Evolutionary conservation across 2,888 invertebrate genomes (phyloP), one percentile per base, ranked within the genome.

Genomic region (Chaitophorus viminalis): DNA sequence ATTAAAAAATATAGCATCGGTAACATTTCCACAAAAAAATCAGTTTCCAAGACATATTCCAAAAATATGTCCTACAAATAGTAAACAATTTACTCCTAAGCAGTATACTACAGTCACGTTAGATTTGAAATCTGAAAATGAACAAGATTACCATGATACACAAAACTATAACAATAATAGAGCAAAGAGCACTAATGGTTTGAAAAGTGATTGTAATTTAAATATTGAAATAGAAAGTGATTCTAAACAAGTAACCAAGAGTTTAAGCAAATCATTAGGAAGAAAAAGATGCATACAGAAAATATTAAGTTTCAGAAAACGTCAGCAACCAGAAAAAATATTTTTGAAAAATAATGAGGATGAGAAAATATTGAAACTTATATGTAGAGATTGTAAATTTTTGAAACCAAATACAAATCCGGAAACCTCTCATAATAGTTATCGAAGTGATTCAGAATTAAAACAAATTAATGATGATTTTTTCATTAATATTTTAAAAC

Each of bases 401-500:
- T 39, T 81, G 46, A 36, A 78, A 68, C 18, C 46, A n/a, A 54
- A 54, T 46, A 36, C 6, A 1, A 54, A 54, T 31, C 6, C 9
- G 1, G 4, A 5, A 14, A 54, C 65, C 65, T 11, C 29, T 6
- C 17, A 29, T 14, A 78, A 21, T 3, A 29, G 14, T 78, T 33
- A 36, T 18, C 31, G 11, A 14, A 65, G 2, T 65, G 36, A 39
- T 31, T n/a, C 33, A 25, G 25, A n/a, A 31, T 21, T 46, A 11
- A 52, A 60, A 65, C 1, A 65, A 81, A 87, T n/a, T 1, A 18
- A 74, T 18, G 74, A 87, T 29, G 81, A 87, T 52, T 39, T 81
- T 39, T 60, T 81, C 17, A 46, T 74, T 39, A 75, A 39, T n/a
- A 29, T 81, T 81, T 75, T 87, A n/a, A 74, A 87, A 39, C 60